Base-by-base conservation (phyloP, 2,113 vertebrate genomes). In the Xiphias gladius region DNA sequence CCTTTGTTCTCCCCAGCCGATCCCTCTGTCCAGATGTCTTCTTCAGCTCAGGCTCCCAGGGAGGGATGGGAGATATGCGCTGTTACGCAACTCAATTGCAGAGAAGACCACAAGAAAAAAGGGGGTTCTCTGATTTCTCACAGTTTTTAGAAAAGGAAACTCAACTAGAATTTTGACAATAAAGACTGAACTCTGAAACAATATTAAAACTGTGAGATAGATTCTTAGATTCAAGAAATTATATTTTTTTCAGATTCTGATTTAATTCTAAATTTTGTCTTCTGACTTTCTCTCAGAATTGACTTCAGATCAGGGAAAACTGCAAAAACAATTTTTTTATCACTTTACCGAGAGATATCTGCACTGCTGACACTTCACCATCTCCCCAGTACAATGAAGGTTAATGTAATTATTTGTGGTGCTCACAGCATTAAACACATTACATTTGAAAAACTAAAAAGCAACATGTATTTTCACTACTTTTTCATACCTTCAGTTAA, bases 11-110 rank as follows among this genome's bases (percentile, higher is more conserved):
- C 65, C 59, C 20, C 14, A 59, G 55, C 22, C n/a, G 1, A 46
- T 73, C 76, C 52, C 83, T 80, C 83, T 14, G 16, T 83, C 82
- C 81, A 89, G 80, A 86, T 84, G 83, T 86, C 85, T 65, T 82
- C 68, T 52, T 74, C 46, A 69, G 69, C 63, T 43, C 48, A 48
- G 79, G 19, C 68, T 76, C 10, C 39, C 62, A 63, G 69, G 73
- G 52, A 10, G 22, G 79, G 71, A 73, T 64, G 35, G 74, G 71
- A 72, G 84, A 83, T 78, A 80, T 58, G 73, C 37, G 48, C 58
- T 39, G 70, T 78, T 74, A 58, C 5, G 2, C 46, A 46, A 72
- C 66, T 71, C 28, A 55, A 54, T 86, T 61, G 50, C 65, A 59
- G 37, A 50, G 24, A 58, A 61, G 59, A 19, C 61, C 32, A 52